phyloP scores from a whole-genome alignment of 2,797 vertebrate species.

The Tarsius wallacei region DNA sequence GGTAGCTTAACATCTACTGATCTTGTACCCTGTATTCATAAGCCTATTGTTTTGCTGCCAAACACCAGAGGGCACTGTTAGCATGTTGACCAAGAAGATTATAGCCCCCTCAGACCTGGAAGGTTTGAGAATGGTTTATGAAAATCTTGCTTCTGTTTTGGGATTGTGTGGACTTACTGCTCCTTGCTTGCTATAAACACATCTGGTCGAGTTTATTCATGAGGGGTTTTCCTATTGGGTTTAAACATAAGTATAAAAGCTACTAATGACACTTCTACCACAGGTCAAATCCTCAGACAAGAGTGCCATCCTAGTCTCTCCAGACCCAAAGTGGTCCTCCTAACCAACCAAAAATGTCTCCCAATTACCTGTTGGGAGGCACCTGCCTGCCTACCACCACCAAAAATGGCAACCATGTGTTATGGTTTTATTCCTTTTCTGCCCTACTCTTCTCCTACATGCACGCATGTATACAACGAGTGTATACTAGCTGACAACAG shows the following conservation, averaged over 20 bases:
- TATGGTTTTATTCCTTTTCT: slow-evolving; percentile 49
- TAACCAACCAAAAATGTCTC: neutral
- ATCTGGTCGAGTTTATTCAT: neutral
- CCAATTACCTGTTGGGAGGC: neutral
- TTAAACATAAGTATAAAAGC: slow-evolving; percentile 12
- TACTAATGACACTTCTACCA: neutral
- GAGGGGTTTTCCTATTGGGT: neutral
- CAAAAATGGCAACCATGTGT: neutral
- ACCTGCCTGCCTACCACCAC: neutral
- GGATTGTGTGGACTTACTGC: neutral
- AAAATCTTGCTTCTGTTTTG: slow-evolving; percentile 28
- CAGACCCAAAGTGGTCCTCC: neutral
- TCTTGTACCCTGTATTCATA: neutral
- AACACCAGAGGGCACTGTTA: slow-evolving; percentile 81
- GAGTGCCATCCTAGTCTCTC: neutral
- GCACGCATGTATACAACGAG: neutral
- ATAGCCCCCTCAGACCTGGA: neutral
- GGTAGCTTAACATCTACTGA: neutral
- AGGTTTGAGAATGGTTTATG: neutral
- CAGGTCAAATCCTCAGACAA: slow-evolving; percentile 39
- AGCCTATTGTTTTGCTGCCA: slow-evolving; percentile 45
- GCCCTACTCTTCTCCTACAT: neutral
- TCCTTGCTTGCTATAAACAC: slow-evolving; percentile 39
- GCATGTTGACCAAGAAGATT: neutral
- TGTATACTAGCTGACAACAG: neutral